Evolutionary conservation across 2,797 vertebrate genomes (phyloP).

Genomic region (Macroramphosus scolopax): DNA sequence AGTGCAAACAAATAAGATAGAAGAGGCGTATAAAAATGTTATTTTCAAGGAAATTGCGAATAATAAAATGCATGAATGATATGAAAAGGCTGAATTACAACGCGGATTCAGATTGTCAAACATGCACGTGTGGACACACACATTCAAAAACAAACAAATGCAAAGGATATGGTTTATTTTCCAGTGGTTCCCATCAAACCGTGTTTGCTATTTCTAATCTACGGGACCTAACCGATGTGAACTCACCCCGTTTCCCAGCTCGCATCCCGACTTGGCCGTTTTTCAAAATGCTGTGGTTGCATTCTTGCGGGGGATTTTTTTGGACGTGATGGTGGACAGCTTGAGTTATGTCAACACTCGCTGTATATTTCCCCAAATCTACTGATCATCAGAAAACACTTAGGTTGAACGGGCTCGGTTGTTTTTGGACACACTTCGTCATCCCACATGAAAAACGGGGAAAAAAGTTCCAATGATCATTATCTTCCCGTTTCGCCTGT

Average conservation of each 20-base stretch:
- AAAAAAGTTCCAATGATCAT: slow-evolving; percentile 36
- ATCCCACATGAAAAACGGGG: slow-evolving; percentile 65
- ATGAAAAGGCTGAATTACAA: too few relatives aligned
- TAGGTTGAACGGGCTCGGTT: slow-evolving; percentile 40
- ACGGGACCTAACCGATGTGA: slow-evolving; percentile 49
- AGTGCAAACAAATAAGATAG: too few relatives aligned
- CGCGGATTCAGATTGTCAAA: too few relatives aligned
- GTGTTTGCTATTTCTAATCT: slow-evolving; percentile 51
- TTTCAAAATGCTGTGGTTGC: slow-evolving; percentile 57
- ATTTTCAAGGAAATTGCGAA: too few relatives aligned
- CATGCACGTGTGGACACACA: slow-evolving; percentile 5
- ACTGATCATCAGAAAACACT: slow-evolving; percentile 64
- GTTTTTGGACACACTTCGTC: slow-evolving; percentile 54
- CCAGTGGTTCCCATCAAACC: slow-evolving; percentile 24
- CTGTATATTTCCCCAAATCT: slow-evolving; percentile 58
- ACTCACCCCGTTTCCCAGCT: slow-evolving; percentile 49
- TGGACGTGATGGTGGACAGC: slow-evolving; percentile 55
- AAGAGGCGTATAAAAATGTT: too few relatives aligned
- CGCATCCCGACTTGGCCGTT: slow-evolving; percentile 35
- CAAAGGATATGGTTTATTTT: slow-evolving; percentile 23
- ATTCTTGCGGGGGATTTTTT: slow-evolving; percentile 61
- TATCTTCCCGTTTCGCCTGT: slow-evolving; percentile 50
- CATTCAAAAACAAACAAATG: slow-evolving; percentile 4
- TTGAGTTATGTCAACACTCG: slow-evolving; percentile 49
- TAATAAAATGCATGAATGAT: too few relatives aligned